These are phyloP conservation scores for Ascidia mentula DNA, from an alignment of 23 tunicate genomes.

Conservation along the genomic window DNA sequence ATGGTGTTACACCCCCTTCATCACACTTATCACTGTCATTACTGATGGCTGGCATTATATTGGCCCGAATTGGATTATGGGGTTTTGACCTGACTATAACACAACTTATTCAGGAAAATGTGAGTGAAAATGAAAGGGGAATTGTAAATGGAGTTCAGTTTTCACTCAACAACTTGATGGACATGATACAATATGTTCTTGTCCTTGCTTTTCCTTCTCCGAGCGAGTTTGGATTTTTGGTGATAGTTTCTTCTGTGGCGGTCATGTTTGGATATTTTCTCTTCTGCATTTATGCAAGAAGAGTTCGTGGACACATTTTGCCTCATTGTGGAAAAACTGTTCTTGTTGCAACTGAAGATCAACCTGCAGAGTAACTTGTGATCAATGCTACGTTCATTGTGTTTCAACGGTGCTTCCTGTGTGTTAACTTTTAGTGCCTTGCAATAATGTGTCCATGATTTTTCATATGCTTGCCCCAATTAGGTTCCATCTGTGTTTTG, in stretches of 20 bases:
- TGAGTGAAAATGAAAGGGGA: constrained; percentile 65
- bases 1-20: constrained; percentile 57
- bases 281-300: constrained; percentile 35
- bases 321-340: neutral
- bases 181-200: constrained; percentile 43
- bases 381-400: neutral
- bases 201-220: constrained; percentile 63
- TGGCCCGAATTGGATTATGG: constrained; percentile 86
- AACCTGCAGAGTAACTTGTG: constrained; percentile 8
- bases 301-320: constrained; percentile 4
- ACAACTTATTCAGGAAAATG: constrained; percentile 76
- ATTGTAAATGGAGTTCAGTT: constrained; percentile 76
- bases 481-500: neutral
- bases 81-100: constrained; percentile 86
- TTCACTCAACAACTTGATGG: constrained; percentile 74
- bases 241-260: constrained; percentile 46
- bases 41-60: constrained; percentile 51
- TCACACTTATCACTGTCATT: constrained; percentile 60
- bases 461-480: no score
- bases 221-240: constrained; percentile 68
- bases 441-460: no score
- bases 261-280: constrained; percentile 39
- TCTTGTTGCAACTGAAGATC: neutral
- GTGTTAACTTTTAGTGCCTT: no score
- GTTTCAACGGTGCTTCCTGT: neutral